Conservation (phyloP, 1,140 invertebrate species). For the Bombus breviceps region DNA sequence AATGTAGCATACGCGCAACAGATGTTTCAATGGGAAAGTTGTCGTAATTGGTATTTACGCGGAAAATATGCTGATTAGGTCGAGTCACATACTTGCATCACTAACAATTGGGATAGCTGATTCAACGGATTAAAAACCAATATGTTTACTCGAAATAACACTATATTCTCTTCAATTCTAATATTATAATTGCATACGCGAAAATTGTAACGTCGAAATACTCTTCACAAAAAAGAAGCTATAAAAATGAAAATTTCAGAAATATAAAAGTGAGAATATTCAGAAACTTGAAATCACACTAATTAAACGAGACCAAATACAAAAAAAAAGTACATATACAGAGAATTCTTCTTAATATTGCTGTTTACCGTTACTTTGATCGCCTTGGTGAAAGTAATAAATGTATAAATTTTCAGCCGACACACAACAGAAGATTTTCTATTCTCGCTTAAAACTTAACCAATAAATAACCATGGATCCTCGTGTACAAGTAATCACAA, state of each 20-base stretch:
- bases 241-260: not conserved
- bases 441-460: slow-evolving; percentile 11
- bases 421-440: not conserved
- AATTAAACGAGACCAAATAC: slow-evolving; percentile 11
- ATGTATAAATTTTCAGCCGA: slow-evolving; percentile 23
- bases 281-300: not conserved
- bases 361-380: slow-evolving; percentile 26
- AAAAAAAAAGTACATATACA: slow-evolving; percentile 27
- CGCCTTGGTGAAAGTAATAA: slow-evolving; percentile 28
- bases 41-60: not conserved
- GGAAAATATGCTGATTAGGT: not conserved
- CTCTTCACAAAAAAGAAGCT: too few species aligned
- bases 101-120: not conserved
- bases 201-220: not conserved
- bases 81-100: not conserved
- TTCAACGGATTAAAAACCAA: not conserved
- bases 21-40: not conserved
- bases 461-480: slow-evolving; percentile 16
- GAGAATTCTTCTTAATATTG: slow-evolving; percentile 34
- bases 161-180: too few species aligned
- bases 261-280: not conserved
- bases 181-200: not conserved
- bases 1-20: not conserved
- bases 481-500: slow-evolving; percentile 3
- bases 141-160: not conserved